Evolutionary conservation across 2,797 vertebrate species (phyloP).

Genomic region (Mus caroli): DNA sequence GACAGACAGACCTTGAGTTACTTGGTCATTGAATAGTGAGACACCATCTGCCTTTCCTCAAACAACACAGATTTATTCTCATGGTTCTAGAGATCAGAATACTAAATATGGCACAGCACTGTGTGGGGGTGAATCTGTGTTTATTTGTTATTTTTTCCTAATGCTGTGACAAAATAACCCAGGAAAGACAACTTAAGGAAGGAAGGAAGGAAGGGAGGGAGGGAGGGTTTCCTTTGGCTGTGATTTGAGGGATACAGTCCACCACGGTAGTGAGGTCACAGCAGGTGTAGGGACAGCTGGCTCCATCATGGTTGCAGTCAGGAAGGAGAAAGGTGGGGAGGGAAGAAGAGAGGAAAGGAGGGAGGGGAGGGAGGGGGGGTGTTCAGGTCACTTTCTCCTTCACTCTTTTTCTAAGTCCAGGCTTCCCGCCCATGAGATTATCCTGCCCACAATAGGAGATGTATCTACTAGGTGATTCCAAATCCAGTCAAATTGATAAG

Average conservation of each 20-base stretch:
- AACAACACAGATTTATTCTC: not conserved
- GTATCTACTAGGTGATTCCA: not conserved
- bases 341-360: not conserved
- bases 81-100: not conserved
- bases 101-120: not conserved
- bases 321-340: too few relatives aligned
- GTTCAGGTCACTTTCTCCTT: not conserved
- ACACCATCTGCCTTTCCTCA: not conserved
- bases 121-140: not conserved
- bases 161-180: not conserved
- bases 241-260: not conserved
- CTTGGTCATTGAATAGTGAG: not conserved
- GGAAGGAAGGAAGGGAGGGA: not conserved
- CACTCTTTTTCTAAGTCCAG: not conserved
- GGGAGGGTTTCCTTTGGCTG: not conserved
- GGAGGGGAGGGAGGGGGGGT: not conserved
- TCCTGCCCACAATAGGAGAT: not conserved
- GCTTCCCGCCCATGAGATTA: not conserved
- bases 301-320: not conserved
- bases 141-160: not conserved
- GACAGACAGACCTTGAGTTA: not conserved
- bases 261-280: not conserved
- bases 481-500: not conserved
- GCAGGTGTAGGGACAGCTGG: not conserved
- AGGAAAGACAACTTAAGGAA: not conserved